Evolutionary conservation across 2,113 vertebrate genomes (phyloP).

Genomic region (Eulemur macaco): DNA sequence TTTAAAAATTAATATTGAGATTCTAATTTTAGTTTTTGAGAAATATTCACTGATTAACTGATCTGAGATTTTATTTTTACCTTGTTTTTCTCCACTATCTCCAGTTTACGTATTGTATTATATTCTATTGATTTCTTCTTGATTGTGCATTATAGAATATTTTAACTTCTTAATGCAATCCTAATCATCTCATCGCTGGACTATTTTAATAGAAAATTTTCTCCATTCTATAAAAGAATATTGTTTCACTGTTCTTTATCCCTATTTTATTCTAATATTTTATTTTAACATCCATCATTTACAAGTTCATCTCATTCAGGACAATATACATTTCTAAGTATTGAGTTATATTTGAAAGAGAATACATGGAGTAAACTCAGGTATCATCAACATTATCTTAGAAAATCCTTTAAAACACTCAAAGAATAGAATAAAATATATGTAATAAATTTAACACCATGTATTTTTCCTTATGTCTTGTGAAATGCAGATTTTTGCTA

Average conservation of each 20-base stretch:
- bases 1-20: not conserved
- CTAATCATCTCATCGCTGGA: not conserved
- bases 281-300: not conserved
- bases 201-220: not conserved
- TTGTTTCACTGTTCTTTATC: not conserved
- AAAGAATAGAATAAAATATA: not conserved
- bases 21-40: not conserved
- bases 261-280: not conserved
- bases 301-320: not conserved
- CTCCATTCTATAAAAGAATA: not conserved
- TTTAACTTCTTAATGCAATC: not conserved
- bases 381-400: not conserved
- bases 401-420: not conserved
- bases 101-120: not conserved
- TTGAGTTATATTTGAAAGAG: not conserved
- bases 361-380: not conserved
- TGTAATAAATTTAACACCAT: not conserved
- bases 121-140: not conserved
- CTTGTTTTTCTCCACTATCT: not conserved
- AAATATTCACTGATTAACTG: not conserved
- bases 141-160: not conserved
- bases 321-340: not conserved
- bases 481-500: not conserved
- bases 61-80: slow-evolving; percentile 1
- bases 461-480: not conserved